A percentile compares a stretch with the other conserved stretches of the same genome.
Evolutionary conservation across 2,888 invertebrate species (phyloP).

Genomic region (Latrodectus hesperus): DNA sequence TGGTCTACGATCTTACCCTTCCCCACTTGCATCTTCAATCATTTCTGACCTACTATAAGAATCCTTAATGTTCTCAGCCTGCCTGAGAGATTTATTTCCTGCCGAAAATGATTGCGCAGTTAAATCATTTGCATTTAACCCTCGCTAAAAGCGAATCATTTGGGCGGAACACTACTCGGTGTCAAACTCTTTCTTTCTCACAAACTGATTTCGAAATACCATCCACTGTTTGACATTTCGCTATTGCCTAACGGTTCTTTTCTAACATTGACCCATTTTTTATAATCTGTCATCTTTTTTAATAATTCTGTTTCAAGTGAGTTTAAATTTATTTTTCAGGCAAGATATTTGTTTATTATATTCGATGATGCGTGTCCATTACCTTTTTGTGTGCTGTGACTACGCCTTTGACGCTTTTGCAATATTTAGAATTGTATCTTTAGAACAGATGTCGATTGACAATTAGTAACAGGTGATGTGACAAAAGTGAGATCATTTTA

Average conservation of each 20-base stretch:
- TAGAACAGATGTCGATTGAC: too few relatives aligned
- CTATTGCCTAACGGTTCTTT: not conserved
- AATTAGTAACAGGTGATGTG: too few relatives aligned
- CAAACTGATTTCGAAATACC: not conserved
- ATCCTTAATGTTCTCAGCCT: not conserved
- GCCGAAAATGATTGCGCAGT: not conserved
- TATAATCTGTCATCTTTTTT: constrained; percentile 1
- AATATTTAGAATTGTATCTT: not conserved
- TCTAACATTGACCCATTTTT: not conserved
- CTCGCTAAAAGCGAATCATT: not conserved
- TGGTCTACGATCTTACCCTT: too few relatives aligned
- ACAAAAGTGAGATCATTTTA: too few relatives aligned
- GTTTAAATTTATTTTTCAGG: not conserved
- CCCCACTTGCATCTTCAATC: not conserved
- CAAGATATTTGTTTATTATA: not conserved
- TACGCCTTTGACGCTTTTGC: not conserved
- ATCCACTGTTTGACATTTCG: not conserved
- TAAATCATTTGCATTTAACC: not conserved
- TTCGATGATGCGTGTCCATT: not conserved
- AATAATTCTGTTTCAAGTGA: not conserved
- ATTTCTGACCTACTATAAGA: not conserved
- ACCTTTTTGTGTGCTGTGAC: not conserved
- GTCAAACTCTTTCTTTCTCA: not conserved
- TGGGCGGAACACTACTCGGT: not conserved
- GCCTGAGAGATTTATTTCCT: not conserved